A percentile compares a stretch with the other conserved stretches of the same genome.
These are phyloP conservation scores for Conistra vaccinii DNA, from an alignment of 2,888 invertebrate genomes.

Conservation along the genomic window DNA sequence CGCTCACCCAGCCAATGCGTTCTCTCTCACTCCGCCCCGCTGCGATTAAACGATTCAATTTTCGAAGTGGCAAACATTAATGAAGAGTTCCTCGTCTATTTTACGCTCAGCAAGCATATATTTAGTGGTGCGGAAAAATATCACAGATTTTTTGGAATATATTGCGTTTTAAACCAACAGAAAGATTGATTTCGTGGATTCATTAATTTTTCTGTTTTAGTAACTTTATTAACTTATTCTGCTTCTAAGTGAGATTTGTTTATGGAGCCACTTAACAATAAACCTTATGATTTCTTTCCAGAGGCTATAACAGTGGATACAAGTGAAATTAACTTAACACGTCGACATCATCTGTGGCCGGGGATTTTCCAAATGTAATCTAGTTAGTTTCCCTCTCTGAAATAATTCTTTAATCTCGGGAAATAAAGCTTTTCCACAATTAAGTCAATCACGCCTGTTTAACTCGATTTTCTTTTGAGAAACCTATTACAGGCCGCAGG, in stretches of 20 bases:
- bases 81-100: slow-evolving; percentile 78
- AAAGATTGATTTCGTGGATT: slow-evolving; percentile 42
- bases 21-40: slow-evolving; percentile 72
- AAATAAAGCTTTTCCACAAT: slow-evolving; percentile 82
- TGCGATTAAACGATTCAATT: slow-evolving; percentile 85
- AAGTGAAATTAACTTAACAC: slow-evolving; percentile 41
- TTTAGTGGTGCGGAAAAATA: slow-evolving; percentile 68
- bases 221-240: slow-evolving; percentile 24
- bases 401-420: slow-evolving; percentile 74
- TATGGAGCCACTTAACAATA: slow-evolving; percentile 16
- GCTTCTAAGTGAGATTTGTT: background rate
- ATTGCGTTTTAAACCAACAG: slow-evolving; percentile 47
- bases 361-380: slow-evolving; percentile 53
- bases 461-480: slow-evolving; percentile 87
- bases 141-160: slow-evolving; percentile 61
- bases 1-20: slow-evolving; percentile 78
- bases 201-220: slow-evolving; percentile 29
- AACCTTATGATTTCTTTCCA: slow-evolving; percentile 22
- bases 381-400: slow-evolving; percentile 60
- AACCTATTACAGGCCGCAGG: slow-evolving; percentile 87
- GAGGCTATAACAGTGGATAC: slow-evolving; percentile 24
- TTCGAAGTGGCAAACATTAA: slow-evolving; percentile 83
- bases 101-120: slow-evolving; percentile 72
- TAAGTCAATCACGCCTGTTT: slow-evolving; percentile 87
- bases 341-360: slow-evolving; percentile 30